Conservation (phyloP, 2,888 invertebrate species). For the Troilus luridus region DNA sequence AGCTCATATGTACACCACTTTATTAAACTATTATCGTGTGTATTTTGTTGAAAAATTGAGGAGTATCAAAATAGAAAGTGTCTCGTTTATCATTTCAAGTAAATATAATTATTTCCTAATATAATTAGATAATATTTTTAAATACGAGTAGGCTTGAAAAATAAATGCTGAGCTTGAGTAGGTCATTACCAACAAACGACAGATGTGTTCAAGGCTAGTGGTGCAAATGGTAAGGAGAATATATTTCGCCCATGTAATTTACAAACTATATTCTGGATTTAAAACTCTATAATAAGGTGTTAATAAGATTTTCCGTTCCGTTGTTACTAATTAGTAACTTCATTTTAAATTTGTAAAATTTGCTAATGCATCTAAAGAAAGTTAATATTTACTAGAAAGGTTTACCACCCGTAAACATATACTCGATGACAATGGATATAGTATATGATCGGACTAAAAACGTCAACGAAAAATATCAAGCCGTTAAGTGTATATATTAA, state of each 20-base stretch:
- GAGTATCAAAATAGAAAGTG: neutral
- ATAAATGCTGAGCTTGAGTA: neutral
- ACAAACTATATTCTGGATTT: neutral
- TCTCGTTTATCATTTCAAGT: neutral
- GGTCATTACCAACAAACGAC: neutral
- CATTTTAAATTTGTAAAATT: neutral
- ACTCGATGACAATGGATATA: too few species aligned
- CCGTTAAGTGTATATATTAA: too few species aligned
- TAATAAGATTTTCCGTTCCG: neutral
- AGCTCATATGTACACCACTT: too few species aligned
- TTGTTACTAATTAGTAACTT: too few species aligned
- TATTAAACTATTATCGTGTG: too few species aligned
- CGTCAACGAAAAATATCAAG: too few species aligned
- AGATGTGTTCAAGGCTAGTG: neutral
- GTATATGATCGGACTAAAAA: too few species aligned
- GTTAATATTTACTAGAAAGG: neutral
- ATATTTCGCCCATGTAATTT: neutral
- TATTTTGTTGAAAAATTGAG: neutral
- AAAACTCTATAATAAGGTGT: neutral
- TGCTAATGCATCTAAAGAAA: neutral
- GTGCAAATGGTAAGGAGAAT: neutral
- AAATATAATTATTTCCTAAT: neutral
- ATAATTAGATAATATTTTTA: neutral
- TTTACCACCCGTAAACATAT: neutral
- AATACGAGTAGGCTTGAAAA: neutral